phyloP scores from a whole-genome alignment of 2,113 vertebrate genomes.

The Maccullochella peelii region DNA sequence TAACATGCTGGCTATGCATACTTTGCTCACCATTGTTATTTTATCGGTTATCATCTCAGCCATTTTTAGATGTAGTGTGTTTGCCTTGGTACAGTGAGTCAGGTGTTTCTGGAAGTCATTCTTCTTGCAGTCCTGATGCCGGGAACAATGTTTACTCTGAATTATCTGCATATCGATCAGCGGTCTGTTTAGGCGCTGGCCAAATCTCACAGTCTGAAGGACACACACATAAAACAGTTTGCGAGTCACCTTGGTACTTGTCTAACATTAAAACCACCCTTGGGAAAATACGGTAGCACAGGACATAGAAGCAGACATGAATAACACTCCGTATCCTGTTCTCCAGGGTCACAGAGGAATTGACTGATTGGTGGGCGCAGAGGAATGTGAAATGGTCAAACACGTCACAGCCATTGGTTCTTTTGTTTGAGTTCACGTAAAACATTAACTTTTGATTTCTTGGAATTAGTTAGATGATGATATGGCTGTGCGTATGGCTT shows the following conservation, averaged over 20 bases:
- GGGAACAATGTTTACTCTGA: conserved; percentile 25
- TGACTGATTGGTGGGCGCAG: conserved; percentile 10
- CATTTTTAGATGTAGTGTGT: neutral
- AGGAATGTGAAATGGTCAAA: conserved; percentile 20
- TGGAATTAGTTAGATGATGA: conserved; percentile 23
- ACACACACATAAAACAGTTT: conserved; percentile 3
- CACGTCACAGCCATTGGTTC: conserved; percentile 16
- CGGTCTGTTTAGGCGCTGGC: conserved; percentile 35
- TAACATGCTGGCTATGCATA: too few relatives aligned
- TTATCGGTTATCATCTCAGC: neutral
- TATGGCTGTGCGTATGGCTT: neutral
- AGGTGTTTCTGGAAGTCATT: conserved; percentile 23
- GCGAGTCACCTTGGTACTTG: conserved; percentile 38
- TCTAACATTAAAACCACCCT: conserved; percentile 4
- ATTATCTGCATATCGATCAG: conserved; percentile 39
- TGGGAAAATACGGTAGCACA: conserved; percentile 25
- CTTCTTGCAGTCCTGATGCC: neutral
- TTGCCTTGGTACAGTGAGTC: neutral
- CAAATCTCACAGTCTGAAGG: conserved; percentile 46
- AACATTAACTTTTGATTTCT: conserved; percentile 64
- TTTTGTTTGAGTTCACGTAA: conserved; percentile 57
- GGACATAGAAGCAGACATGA: conserved; percentile 32
- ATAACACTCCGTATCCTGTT: neutral
- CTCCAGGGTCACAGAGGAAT: conserved; percentile 22
- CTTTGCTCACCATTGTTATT: neutral